phyloP scores from a whole-genome alignment of 37 sponge, comb jelly and placozoan species.

The Spongilla lacustris region DNA sequence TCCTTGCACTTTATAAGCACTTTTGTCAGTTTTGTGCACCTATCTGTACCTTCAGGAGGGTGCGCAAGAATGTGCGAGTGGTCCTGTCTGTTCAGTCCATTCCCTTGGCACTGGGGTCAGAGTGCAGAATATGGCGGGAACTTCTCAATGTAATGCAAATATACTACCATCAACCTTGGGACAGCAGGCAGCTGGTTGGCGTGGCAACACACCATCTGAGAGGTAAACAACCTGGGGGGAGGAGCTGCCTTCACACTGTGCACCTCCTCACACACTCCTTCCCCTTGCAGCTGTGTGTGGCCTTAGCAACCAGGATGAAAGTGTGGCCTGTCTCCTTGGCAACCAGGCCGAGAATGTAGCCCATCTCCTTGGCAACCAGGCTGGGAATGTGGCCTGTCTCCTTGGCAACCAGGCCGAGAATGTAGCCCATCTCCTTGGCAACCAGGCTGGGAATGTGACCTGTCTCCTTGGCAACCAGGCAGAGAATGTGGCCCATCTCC shows the following conservation, averaged over 20 bases:
- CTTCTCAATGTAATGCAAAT: conserved; percentile 9
- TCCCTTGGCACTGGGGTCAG: neutral
- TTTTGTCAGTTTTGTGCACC: no score
- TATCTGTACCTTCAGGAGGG: conserved; percentile 24
- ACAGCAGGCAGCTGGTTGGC: conserved; percentile 59
- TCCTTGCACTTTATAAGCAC: no score
- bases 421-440: conserved; percentile 68
- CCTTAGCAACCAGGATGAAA: neutral
- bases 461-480: conserved; percentile 2
- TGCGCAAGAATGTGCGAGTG: conserved; percentile 38
- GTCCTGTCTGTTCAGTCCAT: conserved; percentile 41
- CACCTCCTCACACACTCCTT: neutral
- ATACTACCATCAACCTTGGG: conserved; percentile 73
- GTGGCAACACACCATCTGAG: conserved; percentile 77
- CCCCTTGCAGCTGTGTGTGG: neutral
- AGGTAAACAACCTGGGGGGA: conserved; percentile 26
- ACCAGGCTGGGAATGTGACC: no score
- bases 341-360: conserved; percentile 49
- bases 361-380: conserved; percentile 70
- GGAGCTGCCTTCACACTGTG: neutral
- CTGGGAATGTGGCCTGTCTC: neutral
- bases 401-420: conserved; percentile 33
- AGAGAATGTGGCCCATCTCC: conserved; percentile 66
- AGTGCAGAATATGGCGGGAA: conserved; percentile 27
- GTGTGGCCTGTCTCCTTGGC: no score